A percentile compares a stretch with the other conserved stretches of the same genome.
Evolutionary conservation across 2,888 invertebrate genomes (phyloP).

Genomic region (Ernsta delagoae): DNA sequence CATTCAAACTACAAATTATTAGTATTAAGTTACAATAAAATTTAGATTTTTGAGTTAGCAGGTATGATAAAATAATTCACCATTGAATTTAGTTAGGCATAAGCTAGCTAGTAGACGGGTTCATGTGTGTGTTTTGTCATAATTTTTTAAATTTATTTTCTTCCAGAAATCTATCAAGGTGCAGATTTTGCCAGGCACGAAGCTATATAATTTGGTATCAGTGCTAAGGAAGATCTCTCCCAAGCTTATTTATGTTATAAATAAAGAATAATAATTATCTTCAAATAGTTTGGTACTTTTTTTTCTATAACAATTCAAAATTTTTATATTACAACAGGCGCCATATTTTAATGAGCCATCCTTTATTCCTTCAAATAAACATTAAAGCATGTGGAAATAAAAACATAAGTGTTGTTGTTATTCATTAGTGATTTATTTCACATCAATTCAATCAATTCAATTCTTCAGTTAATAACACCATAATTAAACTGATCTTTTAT

Average conservation of each 20-base stretch:
- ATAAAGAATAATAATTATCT: conserved; percentile 47
- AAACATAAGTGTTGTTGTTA: background rate
- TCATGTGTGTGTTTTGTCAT: too few species aligned
- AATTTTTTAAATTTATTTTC: too few species aligned
- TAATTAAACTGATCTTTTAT: conserved; percentile 49
- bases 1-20: too few species aligned
- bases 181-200: conserved; percentile 58
- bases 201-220: conserved; percentile 57
- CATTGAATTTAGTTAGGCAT: too few species aligned
- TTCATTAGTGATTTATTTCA: background rate
- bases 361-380: background rate
- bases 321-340: too few species aligned
- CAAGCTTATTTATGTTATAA: conserved; percentile 64
- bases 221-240: conserved; percentile 59
- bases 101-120: too few species aligned
- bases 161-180: conserved; percentile 56
- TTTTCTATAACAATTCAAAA: too few species aligned
- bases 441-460: background rate
- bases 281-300: too few species aligned
- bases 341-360: too few species aligned
- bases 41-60: too few species aligned
- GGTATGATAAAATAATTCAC: too few species aligned
- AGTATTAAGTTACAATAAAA: too few species aligned
- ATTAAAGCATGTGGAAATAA: background rate
- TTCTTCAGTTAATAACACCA: conserved; percentile 41